phyloP scores from a whole-genome alignment of 2,888 invertebrate genomes.

The Gerris lacustris region DNA sequence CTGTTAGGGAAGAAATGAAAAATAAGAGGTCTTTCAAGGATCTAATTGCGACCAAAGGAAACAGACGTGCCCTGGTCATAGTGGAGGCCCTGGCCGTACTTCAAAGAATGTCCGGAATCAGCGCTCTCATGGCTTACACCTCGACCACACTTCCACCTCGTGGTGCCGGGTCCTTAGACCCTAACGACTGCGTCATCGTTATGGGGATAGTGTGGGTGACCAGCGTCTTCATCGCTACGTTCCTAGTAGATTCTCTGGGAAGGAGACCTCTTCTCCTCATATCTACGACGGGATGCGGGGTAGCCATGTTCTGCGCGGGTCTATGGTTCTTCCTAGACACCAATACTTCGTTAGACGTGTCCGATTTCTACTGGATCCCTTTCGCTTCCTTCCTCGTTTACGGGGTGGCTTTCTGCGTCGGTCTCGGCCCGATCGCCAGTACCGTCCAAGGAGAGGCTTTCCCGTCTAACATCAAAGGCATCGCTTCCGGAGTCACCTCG shows the following conservation, averaged over 20 bases:
- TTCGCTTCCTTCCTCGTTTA: constrained; percentile 24
- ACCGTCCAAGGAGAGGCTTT: constrained; percentile 52
- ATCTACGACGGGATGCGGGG: constrained; percentile 24
- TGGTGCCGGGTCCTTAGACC: constrained; percentile 18
- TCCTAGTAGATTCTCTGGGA: constrained; percentile 27
- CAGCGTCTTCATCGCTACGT: constrained; percentile 23
- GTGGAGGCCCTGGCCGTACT: constrained; percentile 26
- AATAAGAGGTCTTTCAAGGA: constrained; percentile 24
- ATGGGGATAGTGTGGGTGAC: constrained; percentile 26
- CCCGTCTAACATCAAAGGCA: constrained; percentile 49
- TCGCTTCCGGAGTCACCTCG: constrained; percentile 47
- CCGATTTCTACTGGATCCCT: constrained; percentile 23
- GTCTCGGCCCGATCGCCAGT: constrained; percentile 49
- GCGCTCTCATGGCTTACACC: constrained; percentile 29
- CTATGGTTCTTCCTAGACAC: constrained; percentile 23
- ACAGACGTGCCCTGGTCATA: constrained; percentile 26
- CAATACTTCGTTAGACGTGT: constrained; percentile 20
- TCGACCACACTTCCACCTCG: constrained; percentile 26
- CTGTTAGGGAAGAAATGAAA: constrained; percentile 28
- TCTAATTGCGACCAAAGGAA: constrained; percentile 24
- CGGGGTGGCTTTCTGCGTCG: constrained; percentile 41
- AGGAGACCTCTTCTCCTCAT: constrained; percentile 26
- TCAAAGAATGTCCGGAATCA: constrained; percentile 29
- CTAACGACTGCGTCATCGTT: constrained; percentile 26
- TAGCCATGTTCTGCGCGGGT: constrained; percentile 20